A percentile compares a stretch with the other conserved stretches of the same genome.
phyloP scores from a whole-genome alignment of 2,888 invertebrate genomes.

The Cataglyphis altisquamis region DNA sequence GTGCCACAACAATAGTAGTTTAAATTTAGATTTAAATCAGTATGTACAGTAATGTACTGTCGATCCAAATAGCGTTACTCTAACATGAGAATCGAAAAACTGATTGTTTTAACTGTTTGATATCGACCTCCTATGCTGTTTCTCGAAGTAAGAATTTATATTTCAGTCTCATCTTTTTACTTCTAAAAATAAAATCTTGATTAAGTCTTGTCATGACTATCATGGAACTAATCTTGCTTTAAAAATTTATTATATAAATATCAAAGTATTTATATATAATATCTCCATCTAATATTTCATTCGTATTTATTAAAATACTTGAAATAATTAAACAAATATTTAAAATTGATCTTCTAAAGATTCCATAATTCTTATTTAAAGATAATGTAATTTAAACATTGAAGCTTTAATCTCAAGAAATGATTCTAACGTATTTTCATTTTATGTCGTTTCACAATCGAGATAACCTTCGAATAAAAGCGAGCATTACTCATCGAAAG shows the following conservation, averaged over 20 bases:
- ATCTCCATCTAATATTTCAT: neutral
- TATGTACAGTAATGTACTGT: conserved; percentile 63
- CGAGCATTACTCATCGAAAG: conserved; percentile 10
- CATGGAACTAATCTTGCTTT: neutral
- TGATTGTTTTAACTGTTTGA: conserved; percentile 71
- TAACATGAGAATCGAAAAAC: conserved; percentile 55
- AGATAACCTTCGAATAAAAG: conserved; percentile 53
- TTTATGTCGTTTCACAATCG: conserved; percentile 50
- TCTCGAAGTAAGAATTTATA: neutral
- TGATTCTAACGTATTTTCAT: neutral
- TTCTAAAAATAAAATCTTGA: neutral
- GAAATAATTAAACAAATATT: neutral
- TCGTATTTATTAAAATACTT: neutral
- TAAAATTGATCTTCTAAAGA: neutral
- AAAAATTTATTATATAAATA: conserved; percentile 6
- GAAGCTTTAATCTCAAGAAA: neutral
- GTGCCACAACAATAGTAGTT: conserved; percentile 77
- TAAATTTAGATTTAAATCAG: conserved; percentile 75
- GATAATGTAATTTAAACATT: neutral
- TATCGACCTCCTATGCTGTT: conserved; percentile 66
- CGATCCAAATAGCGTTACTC: conserved; percentile 80
- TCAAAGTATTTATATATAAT: neutral
- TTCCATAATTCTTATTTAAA: neutral
- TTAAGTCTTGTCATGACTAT: conserved; percentile 1
- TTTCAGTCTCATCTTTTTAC: neutral